Percentiles rank a stretch among this genome's conserved stretches.
Conservation (phyloP, 2,888 invertebrate genomes). For the Acanthosepion lycidas region DNA sequence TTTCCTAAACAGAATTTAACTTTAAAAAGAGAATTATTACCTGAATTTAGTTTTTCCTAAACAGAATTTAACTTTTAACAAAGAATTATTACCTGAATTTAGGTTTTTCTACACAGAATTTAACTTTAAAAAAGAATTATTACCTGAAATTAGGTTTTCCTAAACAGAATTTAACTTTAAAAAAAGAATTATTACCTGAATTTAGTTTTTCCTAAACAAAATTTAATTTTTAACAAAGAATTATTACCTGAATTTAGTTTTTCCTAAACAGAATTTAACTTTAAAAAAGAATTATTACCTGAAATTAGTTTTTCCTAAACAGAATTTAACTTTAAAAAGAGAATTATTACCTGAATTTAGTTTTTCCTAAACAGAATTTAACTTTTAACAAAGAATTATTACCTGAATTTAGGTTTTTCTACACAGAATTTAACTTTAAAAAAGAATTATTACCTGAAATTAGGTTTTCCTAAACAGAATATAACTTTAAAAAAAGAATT, state of each 20-base stretch:
- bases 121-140: not conserved
- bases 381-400: not conserved
- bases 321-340: not conserved
- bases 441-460: not conserved
- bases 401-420: not conserved
- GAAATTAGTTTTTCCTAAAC: no score
- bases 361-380: not conserved
- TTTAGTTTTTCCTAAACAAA: not conserved
- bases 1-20: not conserved
- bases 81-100: no score
- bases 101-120: not conserved
- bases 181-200: no score
- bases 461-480: not conserved
- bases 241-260: not conserved
- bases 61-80: not conserved
- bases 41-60: not conserved
- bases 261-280: not conserved
- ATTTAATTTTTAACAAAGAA: not conserved
- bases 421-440: not conserved
- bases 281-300: no score
- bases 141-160: not conserved
- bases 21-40: not conserved
- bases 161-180: not conserved
- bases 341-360: not conserved
- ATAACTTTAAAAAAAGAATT: no score